Evolutionary conservation across 2,113 vertebrate genomes (phyloP).

Genomic region (Trematomus loennbergii): DNA sequence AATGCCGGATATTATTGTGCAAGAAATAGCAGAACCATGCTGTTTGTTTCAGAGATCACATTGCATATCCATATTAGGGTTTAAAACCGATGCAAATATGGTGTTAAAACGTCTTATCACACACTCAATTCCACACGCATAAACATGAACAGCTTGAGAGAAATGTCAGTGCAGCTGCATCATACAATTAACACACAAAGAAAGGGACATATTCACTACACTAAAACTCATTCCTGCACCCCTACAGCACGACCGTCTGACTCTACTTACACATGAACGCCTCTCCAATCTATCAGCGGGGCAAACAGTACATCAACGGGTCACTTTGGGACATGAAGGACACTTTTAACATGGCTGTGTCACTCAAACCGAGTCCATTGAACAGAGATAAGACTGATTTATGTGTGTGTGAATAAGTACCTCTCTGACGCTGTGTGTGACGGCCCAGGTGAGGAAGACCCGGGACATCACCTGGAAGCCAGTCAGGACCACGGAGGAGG

Average conservation of each 20-base stretch:
- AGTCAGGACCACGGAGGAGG: constrained; percentile 96
- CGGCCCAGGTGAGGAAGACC: constrained; percentile 98
- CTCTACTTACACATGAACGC: constrained; percentile 66
- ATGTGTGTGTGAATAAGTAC: constrained; percentile 75
- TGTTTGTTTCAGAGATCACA: constrained; percentile 57
- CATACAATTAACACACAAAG: constrained; percentile 19
- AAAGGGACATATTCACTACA: constrained; percentile 37
- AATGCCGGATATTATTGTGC: too few relatives aligned
- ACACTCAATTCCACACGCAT: constrained; percentile 11
- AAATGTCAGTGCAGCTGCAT: constrained; percentile 46
- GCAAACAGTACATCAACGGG: constrained; percentile 55
- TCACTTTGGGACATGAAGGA: constrained; percentile 13
- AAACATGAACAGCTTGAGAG: background rate
- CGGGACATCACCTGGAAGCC: constrained; percentile 99
- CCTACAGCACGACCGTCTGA: constrained; percentile 29
- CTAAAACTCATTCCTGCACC: constrained; percentile 42
- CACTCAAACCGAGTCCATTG: background rate
- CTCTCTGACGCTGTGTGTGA: constrained; percentile 97
- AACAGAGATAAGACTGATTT: too few relatives aligned
- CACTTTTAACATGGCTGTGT: background rate
- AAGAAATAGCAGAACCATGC: constrained; percentile 51
- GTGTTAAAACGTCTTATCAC: constrained; percentile 40
- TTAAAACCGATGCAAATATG: constrained; percentile 19
- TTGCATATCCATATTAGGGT: constrained; percentile 42
- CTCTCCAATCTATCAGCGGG: constrained; percentile 58